These are phyloP conservation scores for Melanotaenia parkinsoni DNA, from an alignment of 2,797 vertebrate species.

Conservation along the genomic window DNA sequence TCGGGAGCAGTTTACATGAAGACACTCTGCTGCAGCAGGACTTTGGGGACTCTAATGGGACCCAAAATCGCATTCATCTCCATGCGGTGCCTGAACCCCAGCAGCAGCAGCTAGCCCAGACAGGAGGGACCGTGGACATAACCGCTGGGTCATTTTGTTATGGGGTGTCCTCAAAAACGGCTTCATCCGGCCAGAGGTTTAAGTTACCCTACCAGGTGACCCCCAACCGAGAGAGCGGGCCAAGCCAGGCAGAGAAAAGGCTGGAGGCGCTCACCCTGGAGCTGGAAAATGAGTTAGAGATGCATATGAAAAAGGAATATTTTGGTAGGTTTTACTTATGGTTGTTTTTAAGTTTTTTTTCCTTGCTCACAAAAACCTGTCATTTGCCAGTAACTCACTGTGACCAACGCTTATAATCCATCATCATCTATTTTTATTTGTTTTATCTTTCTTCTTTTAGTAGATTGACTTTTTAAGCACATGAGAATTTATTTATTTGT, in stretches of 20 bases:
- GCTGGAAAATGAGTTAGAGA: conserved; percentile 96
- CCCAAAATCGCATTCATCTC: conserved; percentile 77
- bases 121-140: conserved; percentile 63
- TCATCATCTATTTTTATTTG: not conserved
- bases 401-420: no score
- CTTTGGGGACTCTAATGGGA: conserved; percentile 78
- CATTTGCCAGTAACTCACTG: not conserved
- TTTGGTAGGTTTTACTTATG: conserved; percentile 85
- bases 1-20: conserved; percentile 82
- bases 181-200: conserved; percentile 82
- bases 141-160: conserved; percentile 78
- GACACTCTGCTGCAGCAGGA: conserved; percentile 84
- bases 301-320: conserved; percentile 97
- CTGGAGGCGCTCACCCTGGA: conserved; percentile 95
- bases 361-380: no score
- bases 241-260: conserved; percentile 92
- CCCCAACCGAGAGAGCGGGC: conserved; percentile 88
- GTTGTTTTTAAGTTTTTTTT: not conserved
- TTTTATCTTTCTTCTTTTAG: not conserved
- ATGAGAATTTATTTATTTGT: no score
- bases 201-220: conserved; percentile 92
- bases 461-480: not conserved
- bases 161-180: conserved; percentile 77
- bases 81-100: conserved; percentile 79
- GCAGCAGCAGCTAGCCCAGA: conserved; percentile 58